A percentile compares a stretch with the other conserved stretches of the same genome.
phyloP scores from a whole-genome alignment of 2,888 invertebrate genomes.

The Patella caerulea region DNA sequence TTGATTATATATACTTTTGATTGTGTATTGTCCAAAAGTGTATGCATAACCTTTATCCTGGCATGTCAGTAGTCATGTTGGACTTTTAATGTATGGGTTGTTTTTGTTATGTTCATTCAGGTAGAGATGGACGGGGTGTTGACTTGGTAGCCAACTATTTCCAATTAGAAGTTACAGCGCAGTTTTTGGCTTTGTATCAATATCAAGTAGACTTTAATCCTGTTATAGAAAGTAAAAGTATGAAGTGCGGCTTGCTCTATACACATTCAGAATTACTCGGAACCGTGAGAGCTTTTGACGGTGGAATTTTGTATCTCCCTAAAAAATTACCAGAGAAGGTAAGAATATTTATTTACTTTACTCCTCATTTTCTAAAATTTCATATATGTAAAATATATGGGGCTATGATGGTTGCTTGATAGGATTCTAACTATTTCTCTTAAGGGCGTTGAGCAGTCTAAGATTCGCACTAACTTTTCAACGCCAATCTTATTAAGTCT shows the following conservation, averaged over 20 bases:
- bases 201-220: slow-evolving; percentile 68
- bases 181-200: slow-evolving; percentile 64
- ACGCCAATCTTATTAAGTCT: too few species aligned
- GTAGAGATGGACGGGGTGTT: slow-evolving; percentile 52
- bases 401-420: too few species aligned
- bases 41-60: too few species aligned
- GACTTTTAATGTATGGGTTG: too few species aligned
- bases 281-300: slow-evolving; percentile 64
- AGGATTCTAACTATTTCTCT: too few species aligned
- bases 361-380: too few species aligned
- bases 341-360: slow-evolving; percentile 17
- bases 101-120: slow-evolving; percentile 37
- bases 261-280: slow-evolving; percentile 56
- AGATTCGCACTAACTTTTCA: too few species aligned
- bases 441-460: too few species aligned
- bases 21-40: too few species aligned
- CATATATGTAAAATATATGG: too few species aligned
- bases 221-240: slow-evolving; percentile 56
- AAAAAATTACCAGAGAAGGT: slow-evolving; percentile 56
- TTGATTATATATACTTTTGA: too few species aligned
- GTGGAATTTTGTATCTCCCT: slow-evolving; percentile 64
- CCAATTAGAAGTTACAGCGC: slow-evolving; percentile 45
- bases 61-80: too few species aligned
- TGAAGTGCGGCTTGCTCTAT: slow-evolving; percentile 59
- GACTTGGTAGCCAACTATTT: slow-evolving; percentile 62